Evolutionary conservation across 1,140 invertebrate species (phyloP).

Genomic region (Notospermus geniculatus): DNA sequence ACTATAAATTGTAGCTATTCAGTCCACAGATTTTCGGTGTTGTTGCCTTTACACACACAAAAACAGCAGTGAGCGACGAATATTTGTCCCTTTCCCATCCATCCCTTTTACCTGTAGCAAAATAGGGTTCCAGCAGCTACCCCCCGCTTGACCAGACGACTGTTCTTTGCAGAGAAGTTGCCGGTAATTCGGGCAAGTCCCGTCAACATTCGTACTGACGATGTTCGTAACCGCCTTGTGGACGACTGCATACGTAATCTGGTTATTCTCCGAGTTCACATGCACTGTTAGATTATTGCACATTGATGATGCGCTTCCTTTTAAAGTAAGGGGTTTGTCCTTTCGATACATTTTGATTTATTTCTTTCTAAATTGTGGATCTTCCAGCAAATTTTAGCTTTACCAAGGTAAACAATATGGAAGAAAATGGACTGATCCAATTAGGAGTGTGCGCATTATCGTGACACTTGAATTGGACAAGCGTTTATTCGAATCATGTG

Average conservation of each 20-base stretch:
- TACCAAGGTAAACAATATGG: no score
- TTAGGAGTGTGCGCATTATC: no score
- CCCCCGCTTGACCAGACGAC: conserved; percentile 35
- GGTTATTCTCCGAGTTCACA: conserved; percentile 33
- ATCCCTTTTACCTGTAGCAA: neutral
- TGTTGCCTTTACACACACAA: no score
- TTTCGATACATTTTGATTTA: conserved; percentile 19
- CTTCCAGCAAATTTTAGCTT: no score
- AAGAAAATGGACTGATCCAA: no score
- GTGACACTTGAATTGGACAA: no score
- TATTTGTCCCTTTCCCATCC: neutral
- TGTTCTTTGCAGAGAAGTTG: conserved; percentile 52
- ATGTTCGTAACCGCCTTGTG: conserved; percentile 51
- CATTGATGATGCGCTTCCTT: conserved; percentile 44
- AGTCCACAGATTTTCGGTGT: no score
- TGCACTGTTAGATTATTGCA: conserved; percentile 46
- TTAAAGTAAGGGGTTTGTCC: conserved; percentile 43
- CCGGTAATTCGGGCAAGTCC: conserved; percentile 38
- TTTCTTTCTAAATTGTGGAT: no score
- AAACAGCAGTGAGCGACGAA: no score
- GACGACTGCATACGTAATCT: conserved; percentile 45
- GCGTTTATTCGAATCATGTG: no score
- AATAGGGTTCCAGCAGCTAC: neutral
- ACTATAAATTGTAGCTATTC: no score
- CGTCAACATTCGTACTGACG: conserved; percentile 39